phyloP scores from a whole-genome alignment of 2,113 vertebrate genomes.

The Helogale parvula region DNA sequence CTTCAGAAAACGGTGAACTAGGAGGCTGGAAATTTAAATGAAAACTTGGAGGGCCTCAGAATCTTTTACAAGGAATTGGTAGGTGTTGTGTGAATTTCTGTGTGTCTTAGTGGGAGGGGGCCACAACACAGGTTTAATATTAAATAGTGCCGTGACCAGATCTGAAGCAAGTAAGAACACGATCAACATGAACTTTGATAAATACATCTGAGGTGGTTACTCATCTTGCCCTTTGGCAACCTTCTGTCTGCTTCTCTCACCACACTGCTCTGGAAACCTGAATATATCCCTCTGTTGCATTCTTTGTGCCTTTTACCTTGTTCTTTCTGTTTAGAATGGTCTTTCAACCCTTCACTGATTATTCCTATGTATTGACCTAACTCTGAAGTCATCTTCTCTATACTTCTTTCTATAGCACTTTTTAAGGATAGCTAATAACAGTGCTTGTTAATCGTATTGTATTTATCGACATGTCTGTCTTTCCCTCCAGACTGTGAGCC shows the following conservation, averaged over 20 bases:
- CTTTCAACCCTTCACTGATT: background rate
- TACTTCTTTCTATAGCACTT: background rate
- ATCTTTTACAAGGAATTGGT: background rate
- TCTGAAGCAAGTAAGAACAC: background rate
- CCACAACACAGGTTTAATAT: background rate
- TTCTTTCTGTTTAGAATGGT: conserved; percentile 15
- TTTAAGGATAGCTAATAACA: background rate
- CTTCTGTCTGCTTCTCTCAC: background rate
- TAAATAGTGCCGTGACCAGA: background rate
- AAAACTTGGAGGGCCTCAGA: background rate
- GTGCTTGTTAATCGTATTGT: background rate
- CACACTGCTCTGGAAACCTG: background rate
- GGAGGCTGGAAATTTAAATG: background rate
- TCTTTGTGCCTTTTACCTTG: background rate
- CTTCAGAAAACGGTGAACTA: background rate
- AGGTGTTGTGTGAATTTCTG: background rate
- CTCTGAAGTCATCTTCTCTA: background rate
- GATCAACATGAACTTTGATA: background rate
- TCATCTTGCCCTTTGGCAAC: background rate
- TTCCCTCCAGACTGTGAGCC: background rate
- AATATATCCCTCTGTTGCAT: background rate
- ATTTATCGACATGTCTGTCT: background rate
- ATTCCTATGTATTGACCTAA: background rate
- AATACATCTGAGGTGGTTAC: background rate
- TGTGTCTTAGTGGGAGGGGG: background rate